These are phyloP conservation scores for Trichomalopsis sarcophagae DNA, from an alignment of 1,140 invertebrate species.

Conservation along the genomic window DNA sequence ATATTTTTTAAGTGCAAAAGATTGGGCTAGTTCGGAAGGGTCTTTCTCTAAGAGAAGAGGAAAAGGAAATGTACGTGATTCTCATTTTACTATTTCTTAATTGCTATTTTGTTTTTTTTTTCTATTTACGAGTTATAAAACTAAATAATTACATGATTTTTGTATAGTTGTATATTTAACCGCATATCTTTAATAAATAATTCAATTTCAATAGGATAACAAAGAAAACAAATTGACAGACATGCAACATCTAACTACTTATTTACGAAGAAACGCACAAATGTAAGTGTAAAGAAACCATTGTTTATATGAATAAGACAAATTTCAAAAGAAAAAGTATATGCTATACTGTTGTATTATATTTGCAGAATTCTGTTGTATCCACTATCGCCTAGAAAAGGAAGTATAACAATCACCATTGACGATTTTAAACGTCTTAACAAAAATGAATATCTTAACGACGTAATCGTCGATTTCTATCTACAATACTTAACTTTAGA, in stretches of 20 bases:
- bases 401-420: conserved; percentile 91
- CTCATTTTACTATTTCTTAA: no score
- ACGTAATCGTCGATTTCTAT: conserved; percentile 98
- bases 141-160: no score
- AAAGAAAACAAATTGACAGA: background rate
- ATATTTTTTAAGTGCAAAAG: background rate
- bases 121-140: no score
- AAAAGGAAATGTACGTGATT: background rate
- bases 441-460: conserved; percentile 95
- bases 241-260: background rate
- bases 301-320: background rate
- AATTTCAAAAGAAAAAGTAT: no score
- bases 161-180: no score
- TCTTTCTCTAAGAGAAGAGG: background rate
- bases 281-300: background rate
- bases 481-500: conserved; percentile 90
- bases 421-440: conserved; percentile 93
- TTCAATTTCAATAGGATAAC: background rate
- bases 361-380: conserved; percentile 55
- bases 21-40: background rate
- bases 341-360: no score
- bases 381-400: conserved; percentile 81
- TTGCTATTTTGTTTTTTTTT: no score
- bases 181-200: background rate
- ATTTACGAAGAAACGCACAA: conserved; percentile 10